Conservation (phyloP, 1,140 invertebrate species). For the Thaumetopoea pityocampa region DNA sequence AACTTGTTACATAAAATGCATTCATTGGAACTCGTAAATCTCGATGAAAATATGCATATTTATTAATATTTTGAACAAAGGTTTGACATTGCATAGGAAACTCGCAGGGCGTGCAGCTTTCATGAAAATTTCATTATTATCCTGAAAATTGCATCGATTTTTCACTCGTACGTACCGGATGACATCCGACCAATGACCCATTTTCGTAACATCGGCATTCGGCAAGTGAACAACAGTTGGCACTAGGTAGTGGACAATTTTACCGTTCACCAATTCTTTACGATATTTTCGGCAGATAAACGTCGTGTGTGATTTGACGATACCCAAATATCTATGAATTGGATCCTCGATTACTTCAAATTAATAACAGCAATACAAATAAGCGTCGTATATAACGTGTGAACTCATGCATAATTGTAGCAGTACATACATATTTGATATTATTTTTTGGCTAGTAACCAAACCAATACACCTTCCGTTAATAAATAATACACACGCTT, state of each 20-base stretch:
- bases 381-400: too few relatives aligned
- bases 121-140: constrained; percentile 1
- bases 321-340: neutral
- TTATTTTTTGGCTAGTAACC: neutral
- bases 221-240: constrained; percentile 47
- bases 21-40: neutral
- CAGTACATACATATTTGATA: neutral
- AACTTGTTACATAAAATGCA: neutral
- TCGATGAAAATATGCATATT: neutral
- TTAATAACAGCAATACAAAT: too few relatives aligned
- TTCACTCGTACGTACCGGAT: constrained; percentile 43
- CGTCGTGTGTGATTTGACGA: neutral
- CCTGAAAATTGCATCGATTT: constrained; percentile 44
- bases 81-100: constrained; percentile 3
- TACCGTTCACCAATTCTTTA: constrained; percentile 31
- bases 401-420: neutral
- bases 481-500: too few relatives aligned
- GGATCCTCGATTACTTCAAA: too few relatives aligned
- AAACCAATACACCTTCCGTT: neutral
- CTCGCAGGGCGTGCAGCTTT: constrained; percentile 3
- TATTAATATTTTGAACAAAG: constrained; percentile 7
- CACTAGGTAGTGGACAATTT: constrained; percentile 55
- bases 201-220: constrained; percentile 60
- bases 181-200: constrained; percentile 53
- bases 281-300: constrained; percentile 45